Conservation (phyloP, 2,113 vertebrate genomes). For the Python bivittatus region DNA sequence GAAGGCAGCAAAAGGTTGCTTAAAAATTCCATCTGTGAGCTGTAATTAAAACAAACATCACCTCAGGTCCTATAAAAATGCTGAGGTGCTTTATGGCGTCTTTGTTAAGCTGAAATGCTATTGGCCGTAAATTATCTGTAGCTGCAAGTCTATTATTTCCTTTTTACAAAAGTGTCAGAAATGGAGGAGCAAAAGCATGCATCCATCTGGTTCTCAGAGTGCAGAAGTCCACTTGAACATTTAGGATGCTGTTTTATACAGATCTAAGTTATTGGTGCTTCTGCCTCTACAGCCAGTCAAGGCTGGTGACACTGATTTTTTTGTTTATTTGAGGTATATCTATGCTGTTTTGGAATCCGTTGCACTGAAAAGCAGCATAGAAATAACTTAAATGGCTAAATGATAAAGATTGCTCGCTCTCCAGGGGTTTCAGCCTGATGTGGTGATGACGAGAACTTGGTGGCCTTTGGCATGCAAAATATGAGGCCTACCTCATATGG, state of each 20-base stretch:
- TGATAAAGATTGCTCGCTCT: neutral
- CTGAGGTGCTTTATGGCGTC: constrained; percentile 9
- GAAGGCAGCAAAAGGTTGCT: neutral
- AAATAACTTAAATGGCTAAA: neutral
- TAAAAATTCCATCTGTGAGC: constrained; percentile 3
- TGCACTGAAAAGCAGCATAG: neutral
- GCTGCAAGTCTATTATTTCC: neutral
- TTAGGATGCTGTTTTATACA: neutral
- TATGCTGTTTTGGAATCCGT: neutral
- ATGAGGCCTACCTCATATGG: neutral
- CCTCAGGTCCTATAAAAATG: constrained; percentile 15
- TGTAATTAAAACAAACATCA: constrained; percentile 26
- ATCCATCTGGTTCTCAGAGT: neutral
- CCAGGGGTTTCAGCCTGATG: neutral
- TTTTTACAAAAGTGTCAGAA: neutral
- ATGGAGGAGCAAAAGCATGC: neutral
- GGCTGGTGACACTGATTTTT: too few relatives aligned
- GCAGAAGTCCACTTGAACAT: neutral
- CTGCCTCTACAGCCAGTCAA: too few relatives aligned
- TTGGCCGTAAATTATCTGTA: constrained; percentile 4
- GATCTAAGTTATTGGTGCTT: too few relatives aligned
- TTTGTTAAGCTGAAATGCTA: neutral
- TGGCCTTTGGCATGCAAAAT: neutral
- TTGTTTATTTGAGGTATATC: too few relatives aligned
- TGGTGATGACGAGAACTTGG: neutral